Conservation (phyloP, 1,140 invertebrate genomes). For the Tachypleus tridentatus region DNA sequence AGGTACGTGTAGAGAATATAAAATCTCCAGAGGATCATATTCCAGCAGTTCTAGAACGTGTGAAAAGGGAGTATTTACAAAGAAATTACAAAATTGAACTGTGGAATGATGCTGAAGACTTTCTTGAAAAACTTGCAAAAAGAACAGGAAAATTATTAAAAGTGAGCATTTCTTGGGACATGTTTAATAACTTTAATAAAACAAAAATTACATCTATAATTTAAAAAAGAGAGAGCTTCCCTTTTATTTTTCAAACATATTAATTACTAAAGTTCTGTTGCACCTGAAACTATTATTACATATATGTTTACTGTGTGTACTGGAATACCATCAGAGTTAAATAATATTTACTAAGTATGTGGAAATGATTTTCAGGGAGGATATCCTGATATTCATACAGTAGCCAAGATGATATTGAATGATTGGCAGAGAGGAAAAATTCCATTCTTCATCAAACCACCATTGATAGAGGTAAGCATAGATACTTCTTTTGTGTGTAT, state of each 20-base stretch:
- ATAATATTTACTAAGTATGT: too few species aligned
- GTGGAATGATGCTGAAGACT: slow-evolving; percentile 60
- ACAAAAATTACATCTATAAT: too few species aligned
- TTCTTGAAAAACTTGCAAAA: slow-evolving; percentile 79
- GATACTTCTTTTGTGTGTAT: too few species aligned
- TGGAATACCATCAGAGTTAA: too few species aligned
- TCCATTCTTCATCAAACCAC: slow-evolving; percentile 82
- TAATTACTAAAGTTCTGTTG: too few species aligned
- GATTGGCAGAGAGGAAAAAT: slow-evolving; percentile 97
- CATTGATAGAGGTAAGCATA: slow-evolving; percentile 27
- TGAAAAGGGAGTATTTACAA: slow-evolving; percentile 74
- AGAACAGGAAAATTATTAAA: slow-evolving; percentile 83
- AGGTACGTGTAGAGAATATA: slow-evolving; percentile 86
- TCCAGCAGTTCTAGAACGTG: slow-evolving; percentile 65
- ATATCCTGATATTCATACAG: slow-evolving; percentile 78
- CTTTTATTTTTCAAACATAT: too few species aligned
- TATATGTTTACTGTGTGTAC: too few species aligned
- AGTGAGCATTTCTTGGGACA: slow-evolving; percentile 23
- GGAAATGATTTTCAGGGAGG: slow-evolving; percentile 48
- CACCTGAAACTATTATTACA: too few species aligned
- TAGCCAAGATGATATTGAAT: slow-evolving; percentile 91
- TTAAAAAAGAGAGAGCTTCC: too few species aligned
- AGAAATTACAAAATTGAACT: slow-evolving; percentile 79
- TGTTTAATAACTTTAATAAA: too few species aligned
- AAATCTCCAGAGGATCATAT: slow-evolving; percentile 93